A percentile compares a stretch with the other conserved stretches of the same genome.
Conservation (phyloP, 2,113 vertebrate species). For the Hippocampus zosterae region DNA sequence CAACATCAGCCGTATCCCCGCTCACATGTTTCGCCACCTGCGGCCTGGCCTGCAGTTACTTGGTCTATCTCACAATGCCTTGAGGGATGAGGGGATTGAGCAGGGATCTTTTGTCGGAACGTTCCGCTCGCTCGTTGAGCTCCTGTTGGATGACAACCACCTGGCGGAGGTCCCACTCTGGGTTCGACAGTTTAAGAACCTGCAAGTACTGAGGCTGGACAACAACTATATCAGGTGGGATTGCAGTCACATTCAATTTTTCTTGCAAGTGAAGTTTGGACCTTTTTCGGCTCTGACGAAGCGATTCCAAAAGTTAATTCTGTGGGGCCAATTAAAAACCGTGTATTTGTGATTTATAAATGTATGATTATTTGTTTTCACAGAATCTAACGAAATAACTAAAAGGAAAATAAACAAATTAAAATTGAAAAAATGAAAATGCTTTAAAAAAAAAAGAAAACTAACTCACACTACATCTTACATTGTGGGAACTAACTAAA, state of each 20-base stretch:
- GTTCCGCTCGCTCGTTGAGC: conserved; percentile 68
- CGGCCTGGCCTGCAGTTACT: conserved; percentile 70
- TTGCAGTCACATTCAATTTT: not conserved
- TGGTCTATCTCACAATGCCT: conserved; percentile 70
- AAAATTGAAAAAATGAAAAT: no score
- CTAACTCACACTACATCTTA: no score
- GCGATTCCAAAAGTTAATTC: not conserved
- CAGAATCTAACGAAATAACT: no score
- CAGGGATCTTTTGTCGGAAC: conserved; percentile 69
- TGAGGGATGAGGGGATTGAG: conserved; percentile 52
- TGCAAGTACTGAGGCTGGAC: conserved; percentile 72
- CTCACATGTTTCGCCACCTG: conserved; percentile 69
- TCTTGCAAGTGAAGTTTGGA: not conserved
- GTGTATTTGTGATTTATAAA: not conserved
- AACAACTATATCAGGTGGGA: conserved; percentile 76
- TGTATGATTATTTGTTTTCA: no score
- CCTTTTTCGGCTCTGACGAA: not conserved
- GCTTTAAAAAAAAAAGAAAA: no score
- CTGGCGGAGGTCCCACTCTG: conserved; percentile 69
- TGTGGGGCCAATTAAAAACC: not conserved
- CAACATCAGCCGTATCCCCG: conserved; percentile 63
- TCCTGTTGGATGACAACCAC: conserved; percentile 74
- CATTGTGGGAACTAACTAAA: no score
- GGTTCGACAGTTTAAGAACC: conserved; percentile 70
- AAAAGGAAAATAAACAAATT: no score